phyloP scores from a whole-genome alignment of 2,797 vertebrate genomes.

The Pangasius mekongensis region DNA sequence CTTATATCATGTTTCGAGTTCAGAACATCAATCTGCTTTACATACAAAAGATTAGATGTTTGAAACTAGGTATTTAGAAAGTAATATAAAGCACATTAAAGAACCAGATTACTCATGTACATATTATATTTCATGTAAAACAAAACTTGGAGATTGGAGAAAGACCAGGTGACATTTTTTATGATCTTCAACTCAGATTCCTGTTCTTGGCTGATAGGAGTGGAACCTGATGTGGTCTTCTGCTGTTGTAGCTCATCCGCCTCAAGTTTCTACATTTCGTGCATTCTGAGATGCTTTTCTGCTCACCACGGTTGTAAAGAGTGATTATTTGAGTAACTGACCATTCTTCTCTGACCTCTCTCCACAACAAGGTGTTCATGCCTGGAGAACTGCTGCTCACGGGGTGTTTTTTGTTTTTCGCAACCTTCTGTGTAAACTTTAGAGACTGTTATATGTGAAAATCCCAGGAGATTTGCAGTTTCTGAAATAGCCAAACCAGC shows the following conservation, averaged over 20 bases:
- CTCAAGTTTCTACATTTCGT: no score
- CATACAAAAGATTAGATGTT: background rate
- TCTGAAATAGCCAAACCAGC: background rate
- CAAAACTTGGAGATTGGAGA: background rate
- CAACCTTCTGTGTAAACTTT: background rate
- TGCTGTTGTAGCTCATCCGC: background rate
- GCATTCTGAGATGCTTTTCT: background rate
- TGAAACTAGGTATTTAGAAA: background rate
- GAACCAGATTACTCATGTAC: background rate
- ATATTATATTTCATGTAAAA: background rate
- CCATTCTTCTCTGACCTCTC: background rate
- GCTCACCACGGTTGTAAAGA: background rate
- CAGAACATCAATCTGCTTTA: background rate
- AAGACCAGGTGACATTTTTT: no score
- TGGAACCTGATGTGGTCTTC: background rate
- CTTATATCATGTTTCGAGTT: background rate
- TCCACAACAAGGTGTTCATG: background rate
- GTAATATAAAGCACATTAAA: background rate
- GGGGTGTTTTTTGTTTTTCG: background rate
- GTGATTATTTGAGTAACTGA: background rate
- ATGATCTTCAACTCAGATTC: background rate
- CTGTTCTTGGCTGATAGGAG: background rate
- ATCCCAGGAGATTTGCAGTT: background rate
- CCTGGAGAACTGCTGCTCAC: background rate
- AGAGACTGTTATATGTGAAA: background rate